Evolutionary conservation across 1,140 invertebrate genomes (phyloP).

Genomic region (Conus betulinus): DNA sequence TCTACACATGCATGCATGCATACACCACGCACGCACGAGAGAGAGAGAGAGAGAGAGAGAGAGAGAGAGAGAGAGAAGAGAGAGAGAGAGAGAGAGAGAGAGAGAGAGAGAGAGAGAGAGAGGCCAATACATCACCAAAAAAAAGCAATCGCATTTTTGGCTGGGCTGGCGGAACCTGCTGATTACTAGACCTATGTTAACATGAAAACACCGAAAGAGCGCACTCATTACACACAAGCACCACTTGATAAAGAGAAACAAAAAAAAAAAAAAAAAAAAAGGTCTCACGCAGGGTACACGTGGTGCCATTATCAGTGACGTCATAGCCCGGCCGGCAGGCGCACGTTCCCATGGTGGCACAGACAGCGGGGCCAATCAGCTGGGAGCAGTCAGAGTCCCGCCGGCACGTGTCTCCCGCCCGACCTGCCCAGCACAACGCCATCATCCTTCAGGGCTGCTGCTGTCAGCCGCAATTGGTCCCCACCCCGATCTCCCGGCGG

Average conservation of each 20-base stretch:
- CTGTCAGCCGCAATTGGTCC: no score
- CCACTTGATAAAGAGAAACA: background rate
- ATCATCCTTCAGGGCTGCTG: no score
- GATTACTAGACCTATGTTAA: background rate
- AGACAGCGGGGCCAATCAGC: background rate
- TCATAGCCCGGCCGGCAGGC: constrained; percentile 22
- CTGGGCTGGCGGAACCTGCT: no score
- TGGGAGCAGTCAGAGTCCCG: background rate
- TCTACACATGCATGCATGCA: no score
- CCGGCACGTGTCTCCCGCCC: constrained; percentile 2
- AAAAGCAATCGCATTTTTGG: background rate
- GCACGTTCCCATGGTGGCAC: background rate
- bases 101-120: background rate
- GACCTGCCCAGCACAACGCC: background rate
- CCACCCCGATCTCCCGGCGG: no score
- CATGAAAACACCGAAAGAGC: background rate
- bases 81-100: constrained; percentile 7
- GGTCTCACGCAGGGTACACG: constrained; percentile 16
- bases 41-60: no score
- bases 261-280: background rate
- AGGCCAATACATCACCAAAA: background rate
- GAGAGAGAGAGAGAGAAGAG: background rate
- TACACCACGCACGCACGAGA: no score
- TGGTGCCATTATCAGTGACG: constrained; percentile 1
- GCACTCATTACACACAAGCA: no score